Percentiles rank a stretch among this genome's conserved stretches.
phyloP scores from a whole-genome alignment of 1,140 invertebrate genomes.

The Bombus polaris region DNA sequence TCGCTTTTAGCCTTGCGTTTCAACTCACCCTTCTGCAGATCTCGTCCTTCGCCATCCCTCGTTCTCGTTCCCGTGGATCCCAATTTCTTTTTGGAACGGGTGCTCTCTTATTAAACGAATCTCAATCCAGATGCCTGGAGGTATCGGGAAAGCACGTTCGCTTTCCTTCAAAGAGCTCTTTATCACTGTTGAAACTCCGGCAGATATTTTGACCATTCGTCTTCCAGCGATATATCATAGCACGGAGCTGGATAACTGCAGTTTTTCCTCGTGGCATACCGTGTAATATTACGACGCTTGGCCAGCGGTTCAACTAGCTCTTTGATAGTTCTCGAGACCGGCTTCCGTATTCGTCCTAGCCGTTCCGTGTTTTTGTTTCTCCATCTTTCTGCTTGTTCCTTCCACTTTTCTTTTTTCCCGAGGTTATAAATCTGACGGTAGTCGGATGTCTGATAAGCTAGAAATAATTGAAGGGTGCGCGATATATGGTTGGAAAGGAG shows the following conservation, averaged over 20 bases:
- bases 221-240: constrained; percentile 33
- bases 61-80: constrained; percentile 19
- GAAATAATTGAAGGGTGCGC: background rate
- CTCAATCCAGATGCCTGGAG: constrained; percentile 53
- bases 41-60: background rate
- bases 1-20: background rate
- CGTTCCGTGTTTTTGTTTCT: background rate
- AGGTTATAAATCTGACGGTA: background rate
- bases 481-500: background rate
- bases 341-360: background rate
- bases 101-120: constrained; percentile 70
- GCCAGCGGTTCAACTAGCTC: background rate
- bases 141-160: constrained; percentile 60
- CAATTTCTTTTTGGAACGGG: constrained; percentile 64
- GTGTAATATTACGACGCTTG: constrained; percentile 30
- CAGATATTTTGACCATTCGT: constrained; percentile 50
- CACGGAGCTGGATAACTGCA: constrained; percentile 11
- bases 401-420: background rate
- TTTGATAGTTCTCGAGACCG: constrained; percentile 10
- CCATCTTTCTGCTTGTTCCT: background rate
- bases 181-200: constrained; percentile 30
- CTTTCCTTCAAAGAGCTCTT: constrained; percentile 60
- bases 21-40: background rate
- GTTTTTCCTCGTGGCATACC: background rate
- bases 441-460: background rate